Percentiles rank a stretch among this genome's conserved stretches.
Conservation (phyloP, 2,113 vertebrate genomes). For the Seriola aureovittata region DNA sequence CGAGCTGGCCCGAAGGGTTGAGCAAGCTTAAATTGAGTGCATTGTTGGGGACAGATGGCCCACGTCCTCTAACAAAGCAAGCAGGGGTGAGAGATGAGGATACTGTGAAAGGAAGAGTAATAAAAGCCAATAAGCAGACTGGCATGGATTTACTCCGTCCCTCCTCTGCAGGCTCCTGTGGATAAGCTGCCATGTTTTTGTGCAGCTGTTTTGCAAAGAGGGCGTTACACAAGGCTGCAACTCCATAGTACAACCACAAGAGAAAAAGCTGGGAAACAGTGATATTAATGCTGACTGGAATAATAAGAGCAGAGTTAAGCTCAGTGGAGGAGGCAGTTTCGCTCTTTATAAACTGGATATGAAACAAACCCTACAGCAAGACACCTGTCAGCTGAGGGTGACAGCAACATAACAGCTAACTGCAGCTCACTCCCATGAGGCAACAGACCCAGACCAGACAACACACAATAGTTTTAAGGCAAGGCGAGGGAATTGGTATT, state of each 20-base stretch:
- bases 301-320: conserved; percentile 43
- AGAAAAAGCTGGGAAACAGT: conserved; percentile 23
- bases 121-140: conserved; percentile 56
- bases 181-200: conserved; percentile 28
- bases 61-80: conserved; percentile 17
- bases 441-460: conserved; percentile 9
- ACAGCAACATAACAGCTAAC: conserved; percentile 40
- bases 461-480: neutral
- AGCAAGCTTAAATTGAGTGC: conserved; percentile 49
- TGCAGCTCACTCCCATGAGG: conserved; percentile 41
- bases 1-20: conserved; percentile 37
- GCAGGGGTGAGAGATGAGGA: conserved; percentile 18
- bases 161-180: conserved; percentile 21
- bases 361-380: conserved; percentile 40
- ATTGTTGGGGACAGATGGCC: conserved; percentile 44
- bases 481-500: neutral
- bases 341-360: conserved; percentile 39
- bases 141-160: conserved; percentile 44
- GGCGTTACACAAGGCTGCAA: conserved; percentile 28
- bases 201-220: conserved; percentile 45
- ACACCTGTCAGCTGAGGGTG: conserved; percentile 31
- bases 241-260: conserved; percentile 19
- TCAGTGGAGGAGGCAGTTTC: conserved; percentile 43
- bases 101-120: conserved; percentile 38
- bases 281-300: conserved; percentile 51